Evolutionary conservation across 2,888 invertebrate species (phyloP).

Genomic region (Stenchaetothrips biformis): DNA sequence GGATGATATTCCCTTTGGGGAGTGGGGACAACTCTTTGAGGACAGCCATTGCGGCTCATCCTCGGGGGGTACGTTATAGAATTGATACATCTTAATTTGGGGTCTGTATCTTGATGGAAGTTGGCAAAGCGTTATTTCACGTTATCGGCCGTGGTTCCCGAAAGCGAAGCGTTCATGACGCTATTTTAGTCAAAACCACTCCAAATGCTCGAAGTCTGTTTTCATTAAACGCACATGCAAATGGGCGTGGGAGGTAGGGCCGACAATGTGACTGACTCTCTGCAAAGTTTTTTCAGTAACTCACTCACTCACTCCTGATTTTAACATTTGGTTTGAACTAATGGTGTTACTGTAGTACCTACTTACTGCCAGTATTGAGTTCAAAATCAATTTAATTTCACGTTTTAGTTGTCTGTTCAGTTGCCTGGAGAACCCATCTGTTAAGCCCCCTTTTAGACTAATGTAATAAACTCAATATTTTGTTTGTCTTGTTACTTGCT

Average conservation of each 20-base stretch:
- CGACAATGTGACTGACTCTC: too few species aligned
- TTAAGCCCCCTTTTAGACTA: constrained; percentile 1
- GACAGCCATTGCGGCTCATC: background rate
- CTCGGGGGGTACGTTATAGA: background rate
- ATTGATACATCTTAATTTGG: constrained; percentile 5
- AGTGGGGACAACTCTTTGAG: background rate
- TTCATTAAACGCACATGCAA: too few species aligned
- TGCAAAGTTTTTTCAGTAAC: too few species aligned
- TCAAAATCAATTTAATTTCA: constrained; percentile 21
- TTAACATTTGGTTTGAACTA: constrained; percentile 20
- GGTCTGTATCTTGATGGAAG: too few species aligned
- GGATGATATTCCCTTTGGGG: background rate
- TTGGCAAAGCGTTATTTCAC: too few species aligned
- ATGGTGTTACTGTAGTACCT: constrained; percentile 24
- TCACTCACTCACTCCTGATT: too few species aligned
- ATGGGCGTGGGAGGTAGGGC: too few species aligned
- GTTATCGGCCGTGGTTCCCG: too few species aligned
- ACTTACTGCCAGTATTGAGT: constrained; percentile 24
- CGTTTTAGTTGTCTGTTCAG: constrained; percentile 4
- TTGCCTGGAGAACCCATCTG: constrained; percentile 20
- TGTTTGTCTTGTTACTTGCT: constrained; percentile 23
- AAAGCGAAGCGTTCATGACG: too few species aligned
- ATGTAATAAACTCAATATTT: constrained; percentile 16
- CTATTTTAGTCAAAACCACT: too few species aligned
- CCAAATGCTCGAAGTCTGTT: too few species aligned